Conservation (phyloP, 1,140 invertebrate genomes). For the Diorhabda elongata region DNA sequence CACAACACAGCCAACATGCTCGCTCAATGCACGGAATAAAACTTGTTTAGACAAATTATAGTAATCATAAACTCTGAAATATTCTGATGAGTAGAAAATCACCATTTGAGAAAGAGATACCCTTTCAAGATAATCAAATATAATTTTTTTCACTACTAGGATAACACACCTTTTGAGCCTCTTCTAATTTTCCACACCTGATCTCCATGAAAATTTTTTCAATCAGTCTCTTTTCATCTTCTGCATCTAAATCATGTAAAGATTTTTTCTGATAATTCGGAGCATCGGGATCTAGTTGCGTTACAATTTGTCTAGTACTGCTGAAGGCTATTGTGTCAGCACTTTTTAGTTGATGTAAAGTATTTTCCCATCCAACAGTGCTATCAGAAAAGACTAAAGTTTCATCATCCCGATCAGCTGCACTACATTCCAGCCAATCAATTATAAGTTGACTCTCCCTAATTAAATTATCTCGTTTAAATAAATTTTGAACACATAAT, state of each 20-base stretch:
- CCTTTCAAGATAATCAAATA: background rate
- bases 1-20: no score
- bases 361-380: slow-evolving; percentile 87
- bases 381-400: slow-evolving; percentile 70
- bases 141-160: background rate
- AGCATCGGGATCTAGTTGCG: slow-evolving; percentile 90
- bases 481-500: slow-evolving; percentile 57
- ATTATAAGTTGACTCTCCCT: slow-evolving; percentile 80
- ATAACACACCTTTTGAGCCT: slow-evolving; percentile 61
- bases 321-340: slow-evolving; percentile 53
- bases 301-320: slow-evolving; percentile 58
- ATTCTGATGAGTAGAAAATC: no score
- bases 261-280: slow-evolving; percentile 71
- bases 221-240: slow-evolving; percentile 77
- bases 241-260: slow-evolving; percentile 83
- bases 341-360: slow-evolving; percentile 71
- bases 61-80: no score
- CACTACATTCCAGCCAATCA: slow-evolving; percentile 88
- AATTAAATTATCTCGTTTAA: slow-evolving; percentile 62
- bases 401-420: slow-evolving; percentile 63
- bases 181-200: slow-evolving; percentile 77
- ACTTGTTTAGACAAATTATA: no score
- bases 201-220: slow-evolving; percentile 70
- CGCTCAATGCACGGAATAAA: no score
- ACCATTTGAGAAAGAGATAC: background rate